Base-by-base conservation (phyloP, 2,888 invertebrate genomes). In the Sphaerophoria taeniata region DNA sequence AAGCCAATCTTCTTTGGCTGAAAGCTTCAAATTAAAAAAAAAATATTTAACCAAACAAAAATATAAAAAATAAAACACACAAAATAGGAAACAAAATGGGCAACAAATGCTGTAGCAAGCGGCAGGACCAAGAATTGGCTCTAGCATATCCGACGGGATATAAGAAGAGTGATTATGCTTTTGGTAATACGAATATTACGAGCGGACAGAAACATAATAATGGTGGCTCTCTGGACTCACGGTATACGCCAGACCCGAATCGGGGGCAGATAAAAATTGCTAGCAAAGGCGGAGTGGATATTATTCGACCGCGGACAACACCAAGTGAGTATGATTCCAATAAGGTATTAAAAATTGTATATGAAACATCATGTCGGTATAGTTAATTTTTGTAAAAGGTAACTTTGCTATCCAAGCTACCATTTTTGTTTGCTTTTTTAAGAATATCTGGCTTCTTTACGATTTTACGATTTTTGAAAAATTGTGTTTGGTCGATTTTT, bases 31-130 rank as follows among this genome's bases (percentile, higher is more conserved):
- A 67, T 4, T 43, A 63, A 39, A 5, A 55, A 60, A 24, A 12
- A 53, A 24, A 24, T 24, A 24, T 24, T 24, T 24, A 24, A 24
- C 24, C 16, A 39, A 70, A 47, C 36, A 47, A 47, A 31, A 39
- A 61, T 65, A 47, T 16, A 47, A 67, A 14, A 39, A 70, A 16
- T 56, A 61, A 47, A 31, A 69, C 33, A 53, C 16, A 43, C 33
- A 55, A 60, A 49, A 36, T 34, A 34, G 3, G 24, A 24, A 39
- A 14, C 39, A 86, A 39, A 93, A 97, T 97, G 97, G 97, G 97
- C 92, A 95, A 95, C 93, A 96, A 96, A 93, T 97, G 97, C 93
- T 97, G 97, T 93, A 96, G 96, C 93, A 96, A 96, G 93, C 95
- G 96, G 91, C 95, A 96, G 93, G 95, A 95, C 93, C 94, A 95